phyloP scores from a whole-genome alignment of 2,888 invertebrate genomes.

The Deilephila porcellus region DNA sequence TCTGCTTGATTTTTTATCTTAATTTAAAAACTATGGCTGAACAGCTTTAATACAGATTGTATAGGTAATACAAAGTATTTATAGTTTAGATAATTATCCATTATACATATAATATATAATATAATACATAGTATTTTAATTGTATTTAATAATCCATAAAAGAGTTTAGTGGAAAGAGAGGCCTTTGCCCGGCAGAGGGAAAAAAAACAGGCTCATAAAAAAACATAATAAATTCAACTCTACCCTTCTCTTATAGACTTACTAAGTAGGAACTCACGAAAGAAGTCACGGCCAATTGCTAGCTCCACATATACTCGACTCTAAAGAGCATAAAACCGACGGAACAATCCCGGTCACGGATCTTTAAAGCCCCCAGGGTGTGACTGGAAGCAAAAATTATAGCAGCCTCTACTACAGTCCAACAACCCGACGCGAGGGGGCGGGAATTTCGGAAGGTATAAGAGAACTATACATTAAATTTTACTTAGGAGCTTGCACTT shows the following conservation, averaged over 20 bases:
- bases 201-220: not conserved
- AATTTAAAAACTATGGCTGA: no score
- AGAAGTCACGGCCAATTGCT: conserved; percentile 12
- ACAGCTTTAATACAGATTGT: no score
- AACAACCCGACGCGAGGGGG: conserved; percentile 45
- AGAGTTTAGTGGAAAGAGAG: no score
- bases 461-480: conserved; percentile 50
- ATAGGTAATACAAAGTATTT: no score
- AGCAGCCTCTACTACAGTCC: conserved; percentile 44
- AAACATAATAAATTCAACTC: not conserved
- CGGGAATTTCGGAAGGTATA: conserved; percentile 48
- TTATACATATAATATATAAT: no score
- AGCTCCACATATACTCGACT: conserved; percentile 1
- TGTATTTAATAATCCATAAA: no score
- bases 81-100: no score
- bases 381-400: conserved; percentile 61
- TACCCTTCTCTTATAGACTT: not conserved
- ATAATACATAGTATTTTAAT: no score
- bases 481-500: conserved; percentile 15
- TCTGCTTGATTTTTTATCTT: no score
- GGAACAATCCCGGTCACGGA: conserved; percentile 9
- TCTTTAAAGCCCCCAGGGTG: conserved; percentile 45
- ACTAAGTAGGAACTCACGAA: not conserved
- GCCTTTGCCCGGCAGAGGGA: no score
- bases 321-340: conserved; percentile 20